Conservation (phyloP, 2,113 vertebrate species). For the Pycnonotus jocosus region DNA sequence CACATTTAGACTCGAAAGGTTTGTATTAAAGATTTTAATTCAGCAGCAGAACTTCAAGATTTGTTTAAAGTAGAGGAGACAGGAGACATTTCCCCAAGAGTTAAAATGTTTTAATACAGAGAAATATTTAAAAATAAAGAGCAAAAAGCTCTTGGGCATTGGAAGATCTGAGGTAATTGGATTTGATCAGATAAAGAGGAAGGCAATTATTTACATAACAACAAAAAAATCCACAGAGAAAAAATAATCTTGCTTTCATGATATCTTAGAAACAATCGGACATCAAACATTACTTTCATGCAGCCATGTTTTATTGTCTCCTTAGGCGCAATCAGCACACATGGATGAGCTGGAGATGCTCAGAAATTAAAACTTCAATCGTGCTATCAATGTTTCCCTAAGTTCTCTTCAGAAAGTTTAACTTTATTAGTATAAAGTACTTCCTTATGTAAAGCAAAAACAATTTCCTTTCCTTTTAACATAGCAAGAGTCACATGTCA, state of each 20-base stretch:
- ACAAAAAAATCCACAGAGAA: neutral
- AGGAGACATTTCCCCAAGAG: neutral
- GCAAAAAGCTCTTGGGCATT: neutral
- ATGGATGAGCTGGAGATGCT: neutral
- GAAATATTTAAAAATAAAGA: neutral
- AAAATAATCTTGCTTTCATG: neutral
- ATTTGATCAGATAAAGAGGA: slow-evolving; percentile 24
- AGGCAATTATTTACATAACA: slow-evolving; percentile 29
- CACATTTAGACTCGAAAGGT: neutral
- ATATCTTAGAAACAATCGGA: slow-evolving; percentile 3
- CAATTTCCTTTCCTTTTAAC: neutral
- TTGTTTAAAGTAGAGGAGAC: neutral
- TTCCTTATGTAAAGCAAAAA: neutral
- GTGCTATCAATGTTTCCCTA: neutral
- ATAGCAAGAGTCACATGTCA: neutral
- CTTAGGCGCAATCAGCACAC: neutral
- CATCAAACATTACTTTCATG: slow-evolving; percentile 17
- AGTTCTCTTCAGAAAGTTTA: neutral
- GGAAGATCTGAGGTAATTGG: neutral
- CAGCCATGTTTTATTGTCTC: neutral
- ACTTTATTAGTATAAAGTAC: neutral
- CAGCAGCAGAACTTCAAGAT: neutral
- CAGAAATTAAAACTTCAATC: neutral
- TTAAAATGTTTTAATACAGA: neutral
- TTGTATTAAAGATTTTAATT: neutral